A percentile compares a stretch with the other conserved stretches of the same genome.
Evolutionary conservation across 2,888 invertebrate genomes (phyloP).

Genomic region (Stenotaenia linearis): DNA sequence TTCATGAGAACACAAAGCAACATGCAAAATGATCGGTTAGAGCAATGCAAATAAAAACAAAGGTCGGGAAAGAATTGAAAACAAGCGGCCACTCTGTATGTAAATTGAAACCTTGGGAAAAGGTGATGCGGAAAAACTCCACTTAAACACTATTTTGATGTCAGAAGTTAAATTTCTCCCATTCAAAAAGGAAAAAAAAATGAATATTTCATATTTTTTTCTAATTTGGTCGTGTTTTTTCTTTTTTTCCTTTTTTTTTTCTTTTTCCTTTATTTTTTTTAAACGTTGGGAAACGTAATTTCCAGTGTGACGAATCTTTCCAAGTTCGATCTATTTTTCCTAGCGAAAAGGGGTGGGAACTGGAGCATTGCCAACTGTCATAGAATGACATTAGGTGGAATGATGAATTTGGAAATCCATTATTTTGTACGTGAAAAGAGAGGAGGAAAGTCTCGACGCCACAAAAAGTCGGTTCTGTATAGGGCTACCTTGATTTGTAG

Average conservation of each 20-base stretch:
- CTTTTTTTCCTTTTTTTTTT: no score
- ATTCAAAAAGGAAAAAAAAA: no score
- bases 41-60: constrained; percentile 7
- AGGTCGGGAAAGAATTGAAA: not conserved
- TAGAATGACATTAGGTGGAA: not conserved
- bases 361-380: not conserved
- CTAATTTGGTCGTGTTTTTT: no score
- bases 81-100: not conserved
- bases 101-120: not conserved
- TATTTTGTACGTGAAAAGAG: not conserved
- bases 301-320: not conserved
- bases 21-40: not conserved
- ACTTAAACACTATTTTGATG: not conserved
- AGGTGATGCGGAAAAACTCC: not conserved
- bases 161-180: not conserved
- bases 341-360: not conserved
- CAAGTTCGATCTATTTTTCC: not conserved
- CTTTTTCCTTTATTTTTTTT: not conserved
- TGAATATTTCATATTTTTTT: no score
- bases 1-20: not conserved
- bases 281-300: not conserved
- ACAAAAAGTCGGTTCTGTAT: not conserved
- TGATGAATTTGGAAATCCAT: constrained; percentile 15
- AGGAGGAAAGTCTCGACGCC: not conserved
- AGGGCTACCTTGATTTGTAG: constrained; percentile 17